Evolutionary conservation across 2,888 invertebrate genomes (phyloP), one percentile per base, ranked within the genome.

Genomic region (Agrochola macilenta): DNA sequence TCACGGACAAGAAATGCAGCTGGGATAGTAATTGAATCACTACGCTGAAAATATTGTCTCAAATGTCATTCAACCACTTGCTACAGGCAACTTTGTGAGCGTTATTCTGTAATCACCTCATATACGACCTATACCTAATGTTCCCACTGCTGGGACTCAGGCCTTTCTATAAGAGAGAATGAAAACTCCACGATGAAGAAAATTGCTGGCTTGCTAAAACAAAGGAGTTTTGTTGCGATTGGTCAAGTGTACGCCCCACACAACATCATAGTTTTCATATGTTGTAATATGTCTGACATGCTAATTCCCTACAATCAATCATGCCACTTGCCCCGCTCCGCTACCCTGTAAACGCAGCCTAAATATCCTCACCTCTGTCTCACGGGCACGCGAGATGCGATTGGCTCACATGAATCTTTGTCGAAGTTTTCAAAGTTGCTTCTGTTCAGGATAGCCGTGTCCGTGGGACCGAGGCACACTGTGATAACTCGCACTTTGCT

Each of bases 391-490:
- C 92, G 89, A 14, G 93, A 92, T 54, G 90, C 88, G 7, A 94
- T 84, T 64, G 81, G 89, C 54, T 89, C 86, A 4, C 85, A 49
- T 70, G 85, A 86, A 75, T 92, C 91, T 86, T 91, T 92, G 65
- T 92, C 90, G 49, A 93, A 93, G 84, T 92, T 91, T 63, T 91
- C 90, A 73, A 91, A 89, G 88, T 91, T 92, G 43, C 82, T 91
- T 84, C 93, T 92, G 58, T 94, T 92, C 4, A 95, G 86, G 49
- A 96, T 92, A 5, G 95, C 96, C 0, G 96, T 96, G 87, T 96
- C 96, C 0, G 96, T 96, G 0, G 96, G 95, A 1, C 96, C 96
- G 35, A 96, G 92, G 79, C 96, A 96, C 9, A 95, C 95, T 17
- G 95, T 94, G 83, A 95, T 79, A 57, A 96, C 91, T 12, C 95